Evolutionary conservation across 2,888 invertebrate species (phyloP).

Genomic region (Drosophila borborema): DNA sequence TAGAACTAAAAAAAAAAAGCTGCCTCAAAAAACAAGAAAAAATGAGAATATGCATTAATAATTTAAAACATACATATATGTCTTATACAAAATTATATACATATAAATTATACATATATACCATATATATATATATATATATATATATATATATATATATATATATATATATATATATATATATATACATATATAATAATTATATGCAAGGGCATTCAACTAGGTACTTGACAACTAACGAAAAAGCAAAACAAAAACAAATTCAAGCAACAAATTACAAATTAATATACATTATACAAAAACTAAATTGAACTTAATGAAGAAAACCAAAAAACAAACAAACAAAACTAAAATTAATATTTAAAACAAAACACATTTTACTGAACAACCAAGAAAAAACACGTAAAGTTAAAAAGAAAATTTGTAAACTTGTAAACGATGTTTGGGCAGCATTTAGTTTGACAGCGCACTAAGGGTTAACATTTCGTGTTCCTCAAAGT

Average conservation of each 20-base stretch:
- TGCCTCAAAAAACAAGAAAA: slow-evolving; percentile 54
- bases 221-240: slow-evolving; percentile 48
- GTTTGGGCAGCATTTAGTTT: slow-evolving; percentile 54
- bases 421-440: slow-evolving; percentile 1
- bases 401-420: neutral
- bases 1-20: slow-evolving; percentile 62
- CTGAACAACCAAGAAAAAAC: slow-evolving; percentile 20
- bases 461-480: slow-evolving; percentile 63
- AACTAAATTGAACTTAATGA: slow-evolving; percentile 41
- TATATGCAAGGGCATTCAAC: slow-evolving; percentile 46
- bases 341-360: slow-evolving; percentile 32
- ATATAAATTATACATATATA: slow-evolving; percentile 5
- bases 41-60: slow-evolving; percentile 6
- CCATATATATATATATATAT: too few relatives aligned
- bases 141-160: too few relatives aligned
- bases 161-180: slow-evolving; percentile 11
- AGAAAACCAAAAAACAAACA: neutral
- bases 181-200: slow-evolving; percentile 17
- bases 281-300: slow-evolving; percentile 23
- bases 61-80: slow-evolving; percentile 12
- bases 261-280: slow-evolving; percentile 8
- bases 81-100: slow-evolving; percentile 33
- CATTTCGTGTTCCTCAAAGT: slow-evolving; percentile 48
- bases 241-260: slow-evolving; percentile 1
- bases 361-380: slow-evolving; percentile 41